Percentiles rank a stretch among this genome's conserved stretches.
These are phyloP conservation scores for Spicauda simplicius DNA, from an alignment of 2,888 invertebrate genomes.

Conservation along the genomic window DNA sequence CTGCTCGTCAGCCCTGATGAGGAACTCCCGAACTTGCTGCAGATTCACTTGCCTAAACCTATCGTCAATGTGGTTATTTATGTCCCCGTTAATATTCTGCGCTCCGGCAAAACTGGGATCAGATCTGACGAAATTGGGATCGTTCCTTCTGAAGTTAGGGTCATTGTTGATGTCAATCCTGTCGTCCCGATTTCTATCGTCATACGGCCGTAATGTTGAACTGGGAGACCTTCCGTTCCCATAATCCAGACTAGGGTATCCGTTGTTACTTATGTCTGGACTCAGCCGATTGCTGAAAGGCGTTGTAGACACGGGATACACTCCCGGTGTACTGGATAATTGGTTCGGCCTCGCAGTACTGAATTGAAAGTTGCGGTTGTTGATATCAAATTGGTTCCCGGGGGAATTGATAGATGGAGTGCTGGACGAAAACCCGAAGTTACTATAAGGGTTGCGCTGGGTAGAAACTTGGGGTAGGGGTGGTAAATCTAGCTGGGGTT, in stretches of 20 bases:
- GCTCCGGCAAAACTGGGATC: slow-evolving; percentile 75
- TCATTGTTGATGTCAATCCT: slow-evolving; percentile 77
- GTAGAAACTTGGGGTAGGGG: slow-evolving; percentile 68
- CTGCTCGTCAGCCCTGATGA: slow-evolving; percentile 90
- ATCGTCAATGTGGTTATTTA: slow-evolving; percentile 69
- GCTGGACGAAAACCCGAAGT: slow-evolving; percentile 70
- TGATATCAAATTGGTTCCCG: slow-evolving; percentile 68
- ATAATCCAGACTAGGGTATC: slow-evolving; percentile 68
- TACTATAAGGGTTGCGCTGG: slow-evolving; percentile 62
- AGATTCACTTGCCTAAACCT: slow-evolving; percentile 73
- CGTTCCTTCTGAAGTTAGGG: slow-evolving; percentile 75
- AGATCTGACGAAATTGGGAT: slow-evolving; percentile 80
- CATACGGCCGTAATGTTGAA: slow-evolving; percentile 58
- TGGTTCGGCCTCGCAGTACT: slow-evolving; percentile 60
- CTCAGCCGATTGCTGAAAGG: slow-evolving; percentile 63
- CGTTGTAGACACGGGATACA: slow-evolving; percentile 69
- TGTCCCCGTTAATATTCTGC: slow-evolving; percentile 70
- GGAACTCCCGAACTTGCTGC: slow-evolving; percentile 82
- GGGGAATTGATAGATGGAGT: slow-evolving; percentile 70
- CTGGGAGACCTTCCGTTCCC: slow-evolving; percentile 65
- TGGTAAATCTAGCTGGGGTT: slow-evolving; percentile 84
- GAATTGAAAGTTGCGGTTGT: slow-evolving; percentile 64
- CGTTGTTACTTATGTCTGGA: slow-evolving; percentile 78
- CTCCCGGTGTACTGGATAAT: slow-evolving; percentile 55
- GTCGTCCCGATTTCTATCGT: slow-evolving; percentile 69